phyloP scores from a whole-genome alignment of 2,113 vertebrate genomes.

The Gracilinanus agilis region DNA sequence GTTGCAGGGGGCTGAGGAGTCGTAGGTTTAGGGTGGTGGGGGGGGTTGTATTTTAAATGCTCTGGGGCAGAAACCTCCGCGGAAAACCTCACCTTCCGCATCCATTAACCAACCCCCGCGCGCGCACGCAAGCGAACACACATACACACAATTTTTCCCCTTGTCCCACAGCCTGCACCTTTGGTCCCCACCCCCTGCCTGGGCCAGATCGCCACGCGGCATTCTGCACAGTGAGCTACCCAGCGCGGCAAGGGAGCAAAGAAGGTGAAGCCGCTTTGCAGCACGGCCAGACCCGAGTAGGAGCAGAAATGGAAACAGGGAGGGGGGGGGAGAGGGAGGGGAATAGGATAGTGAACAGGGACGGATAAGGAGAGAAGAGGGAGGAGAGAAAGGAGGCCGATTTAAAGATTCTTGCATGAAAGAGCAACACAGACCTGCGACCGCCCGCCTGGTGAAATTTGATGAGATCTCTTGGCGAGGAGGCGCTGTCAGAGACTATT shows the following conservation, averaged over 20 bases:
- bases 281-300: conserved; percentile 24
- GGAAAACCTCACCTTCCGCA: neutral
- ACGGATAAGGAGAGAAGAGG: conserved; percentile 62
- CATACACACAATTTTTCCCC: neutral
- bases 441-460: conserved; percentile 80
- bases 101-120: neutral
- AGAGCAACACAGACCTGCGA: conserved; percentile 86
- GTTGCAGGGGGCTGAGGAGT: neutral
- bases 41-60: neutral
- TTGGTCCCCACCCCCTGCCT: neutral
- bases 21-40: neutral
- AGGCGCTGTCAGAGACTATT: conserved; percentile 87
- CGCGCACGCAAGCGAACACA: neutral
- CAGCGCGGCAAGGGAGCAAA: conserved; percentile 58
- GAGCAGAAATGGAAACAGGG: conserved; percentile 50
- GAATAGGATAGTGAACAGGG: conserved; percentile 36
- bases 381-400: conserved; percentile 74
- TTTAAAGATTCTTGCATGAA: conserved; percentile 84
- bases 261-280: conserved; percentile 35
- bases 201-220: neutral
- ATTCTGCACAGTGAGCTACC: neutral
- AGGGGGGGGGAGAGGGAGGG: conserved; percentile 44
- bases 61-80: neutral
- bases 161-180: conserved; percentile 43
- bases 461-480: conserved; percentile 81